A percentile compares a stretch with the other conserved stretches of the same genome.
These are phyloP conservation scores for Drosophila malerkotliana DNA, from an alignment of 1,140 invertebrate species.

Conservation along the genomic window DNA sequence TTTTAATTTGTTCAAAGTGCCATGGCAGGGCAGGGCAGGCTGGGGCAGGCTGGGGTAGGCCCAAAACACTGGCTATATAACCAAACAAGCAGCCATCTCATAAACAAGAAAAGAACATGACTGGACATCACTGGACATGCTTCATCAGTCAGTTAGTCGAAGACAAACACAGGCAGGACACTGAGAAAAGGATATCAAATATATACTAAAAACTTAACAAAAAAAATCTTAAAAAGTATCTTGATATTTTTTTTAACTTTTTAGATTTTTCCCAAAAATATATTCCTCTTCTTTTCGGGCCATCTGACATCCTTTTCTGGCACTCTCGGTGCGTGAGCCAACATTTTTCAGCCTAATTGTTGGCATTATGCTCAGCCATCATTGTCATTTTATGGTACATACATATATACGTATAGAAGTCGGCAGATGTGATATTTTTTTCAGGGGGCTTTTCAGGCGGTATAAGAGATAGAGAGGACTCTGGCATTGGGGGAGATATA, in stretches of 20 bases:
- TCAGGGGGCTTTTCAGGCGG: too few species aligned
- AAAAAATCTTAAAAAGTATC: too few species aligned
- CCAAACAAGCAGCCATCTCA: slow-evolving; percentile 28
- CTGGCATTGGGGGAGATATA: slow-evolving; percentile 22
- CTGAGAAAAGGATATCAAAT: background rate
- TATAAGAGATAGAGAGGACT: background rate
- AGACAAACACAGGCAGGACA: slow-evolving; percentile 24
- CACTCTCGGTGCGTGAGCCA: slow-evolving; percentile 29
- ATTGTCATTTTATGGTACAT: slow-evolving; percentile 43
- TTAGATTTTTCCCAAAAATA: too few species aligned
- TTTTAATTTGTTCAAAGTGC: slow-evolving; percentile 79
- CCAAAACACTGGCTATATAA: slow-evolving; percentile 25
- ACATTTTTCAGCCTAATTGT: slow-evolving; percentile 61
- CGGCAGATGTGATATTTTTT: slow-evolving; percentile 1
- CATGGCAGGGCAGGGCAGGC: background rate
- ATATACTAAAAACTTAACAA: too few species aligned
- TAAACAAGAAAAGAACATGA: slow-evolving; percentile 51
- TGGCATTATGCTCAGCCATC: slow-evolving; percentile 53
- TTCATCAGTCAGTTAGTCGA: slow-evolving; percentile 60
- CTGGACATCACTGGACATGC: slow-evolving; percentile 30
- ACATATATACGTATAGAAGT: slow-evolving; percentile 4
- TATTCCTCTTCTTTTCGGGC: too few species aligned
- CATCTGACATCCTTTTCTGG: background rate
- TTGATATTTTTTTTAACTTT: too few species aligned
- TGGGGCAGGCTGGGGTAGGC: background rate